A percentile compares a stretch with the other conserved stretches of the same genome.
Evolutionary conservation across 1,140 invertebrate genomes (phyloP).

Genomic region (Centruroides sculpturatus): DNA sequence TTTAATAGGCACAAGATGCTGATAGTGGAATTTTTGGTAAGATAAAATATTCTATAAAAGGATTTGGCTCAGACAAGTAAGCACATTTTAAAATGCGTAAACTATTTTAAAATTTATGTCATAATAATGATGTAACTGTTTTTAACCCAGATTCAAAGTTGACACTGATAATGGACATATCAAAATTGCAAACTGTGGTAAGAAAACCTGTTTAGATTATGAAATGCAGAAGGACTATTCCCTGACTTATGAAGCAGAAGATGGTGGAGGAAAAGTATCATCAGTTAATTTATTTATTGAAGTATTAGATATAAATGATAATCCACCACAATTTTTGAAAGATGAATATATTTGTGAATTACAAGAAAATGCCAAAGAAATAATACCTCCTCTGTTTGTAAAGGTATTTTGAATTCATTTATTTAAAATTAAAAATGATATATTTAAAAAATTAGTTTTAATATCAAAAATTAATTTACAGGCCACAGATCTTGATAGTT

Average conservation of each 20-base stretch:
- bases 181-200: conserved; percentile 37
- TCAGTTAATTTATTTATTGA: conserved; percentile 62
- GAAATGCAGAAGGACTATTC: conserved; percentile 62
- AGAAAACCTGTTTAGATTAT: conserved; percentile 41
- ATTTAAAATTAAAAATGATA: neutral
- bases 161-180: conserved; percentile 40
- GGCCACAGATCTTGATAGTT: conserved; percentile 14
- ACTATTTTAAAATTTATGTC: neutral
- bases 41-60: conserved; percentile 33
- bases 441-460: neutral
- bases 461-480: neutral
- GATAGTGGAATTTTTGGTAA: conserved; percentile 54
- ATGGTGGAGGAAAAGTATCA: conserved; percentile 45
- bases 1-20: conserved; percentile 43
- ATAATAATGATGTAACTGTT: neutral
- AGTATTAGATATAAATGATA: conserved; percentile 85
- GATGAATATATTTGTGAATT: conserved; percentile 15
- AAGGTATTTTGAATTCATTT: conserved; percentile 22
- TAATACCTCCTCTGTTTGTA: conserved; percentile 58
- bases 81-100: neutral
- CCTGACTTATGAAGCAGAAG: conserved; percentile 54
- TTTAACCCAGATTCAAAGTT: conserved; percentile 19
- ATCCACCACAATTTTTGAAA: conserved; percentile 43
- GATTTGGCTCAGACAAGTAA: conserved; percentile 28
- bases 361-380: conserved; percentile 50